phyloP scores from a whole-genome alignment of 2,797 vertebrate genomes.

The Podarcis lilfordi region DNA sequence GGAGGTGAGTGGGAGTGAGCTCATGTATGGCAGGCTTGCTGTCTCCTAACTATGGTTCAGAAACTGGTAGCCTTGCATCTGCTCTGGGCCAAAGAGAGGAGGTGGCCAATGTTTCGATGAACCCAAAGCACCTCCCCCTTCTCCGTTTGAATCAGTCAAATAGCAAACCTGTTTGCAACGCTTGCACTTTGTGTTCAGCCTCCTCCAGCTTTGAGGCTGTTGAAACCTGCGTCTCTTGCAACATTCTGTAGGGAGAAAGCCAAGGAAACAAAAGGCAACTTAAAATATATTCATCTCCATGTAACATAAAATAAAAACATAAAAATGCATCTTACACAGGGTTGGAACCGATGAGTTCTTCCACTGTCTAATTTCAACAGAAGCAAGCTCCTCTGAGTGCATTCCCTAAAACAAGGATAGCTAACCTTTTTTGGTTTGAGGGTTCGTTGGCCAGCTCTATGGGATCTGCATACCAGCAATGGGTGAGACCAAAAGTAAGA shows the following conservation, averaged over 20 bases:
- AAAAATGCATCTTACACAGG: not conserved
- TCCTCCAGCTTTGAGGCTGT: slow-evolving; percentile 94
- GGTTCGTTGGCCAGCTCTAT: too few species aligned
- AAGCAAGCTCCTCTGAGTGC: not conserved
- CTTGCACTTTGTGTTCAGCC: slow-evolving; percentile 93
- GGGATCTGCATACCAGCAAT: too few species aligned
- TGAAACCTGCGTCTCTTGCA: slow-evolving; percentile 94
- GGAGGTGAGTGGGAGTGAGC: too few species aligned
- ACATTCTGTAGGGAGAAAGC: slow-evolving; percentile 82
- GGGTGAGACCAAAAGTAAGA: too few species aligned
- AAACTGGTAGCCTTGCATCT: too few species aligned
- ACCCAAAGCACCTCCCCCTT: not conserved
- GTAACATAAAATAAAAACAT: too few species aligned
- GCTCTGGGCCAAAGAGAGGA: not conserved
- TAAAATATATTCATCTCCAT: not conserved
- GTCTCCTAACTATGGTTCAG: not conserved
- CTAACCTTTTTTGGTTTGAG: too few species aligned
- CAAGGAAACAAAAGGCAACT: not conserved
- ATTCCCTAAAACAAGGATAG: not conserved
- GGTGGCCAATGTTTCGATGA: not conserved
- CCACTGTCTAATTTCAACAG: not conserved
- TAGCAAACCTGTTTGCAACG: slow-evolving; percentile 92
- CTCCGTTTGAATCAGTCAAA: not conserved
- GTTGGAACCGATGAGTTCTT: not conserved
- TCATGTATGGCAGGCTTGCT: not conserved